These are phyloP conservation scores for Amia ocellicauda DNA, from an alignment of 2,113 vertebrate genomes.

Conservation along the genomic window DNA sequence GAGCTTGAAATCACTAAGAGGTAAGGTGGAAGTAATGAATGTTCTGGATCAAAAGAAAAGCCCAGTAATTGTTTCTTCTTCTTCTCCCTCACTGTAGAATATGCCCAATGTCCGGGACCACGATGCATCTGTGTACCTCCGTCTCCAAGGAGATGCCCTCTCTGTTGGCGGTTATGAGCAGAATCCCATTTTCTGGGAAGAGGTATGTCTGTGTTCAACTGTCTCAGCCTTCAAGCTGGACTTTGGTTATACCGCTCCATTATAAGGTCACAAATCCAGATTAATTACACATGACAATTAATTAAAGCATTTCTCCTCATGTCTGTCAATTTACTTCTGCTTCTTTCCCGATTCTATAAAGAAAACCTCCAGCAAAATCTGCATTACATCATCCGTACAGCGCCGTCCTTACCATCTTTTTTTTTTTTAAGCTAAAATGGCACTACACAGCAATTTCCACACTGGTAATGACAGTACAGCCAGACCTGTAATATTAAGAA, in stretches of 20 bases:
- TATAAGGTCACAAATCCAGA: not conserved
- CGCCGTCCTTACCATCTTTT: slow-evolving; percentile 2
- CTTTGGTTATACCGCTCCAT: not conserved
- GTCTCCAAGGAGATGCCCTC: slow-evolving; percentile 95
- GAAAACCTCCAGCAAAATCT: not conserved
- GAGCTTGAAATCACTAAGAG: too few relatives aligned
- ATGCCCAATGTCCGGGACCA: slow-evolving; percentile 98
- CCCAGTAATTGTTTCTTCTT: not conserved
- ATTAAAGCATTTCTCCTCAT: slow-evolving; percentile 1
- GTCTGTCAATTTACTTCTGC: not conserved
- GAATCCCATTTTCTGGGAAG: slow-evolving; percentile 94
- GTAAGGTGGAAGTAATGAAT: too few relatives aligned
- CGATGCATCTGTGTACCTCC: slow-evolving; percentile 91
- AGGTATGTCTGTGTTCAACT: slow-evolving; percentile 63
- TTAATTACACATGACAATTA: not conserved
- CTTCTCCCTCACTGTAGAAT: slow-evolving; percentile 65
- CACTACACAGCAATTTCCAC: not conserved
- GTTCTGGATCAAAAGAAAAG: too few relatives aligned
- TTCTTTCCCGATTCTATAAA: not conserved
- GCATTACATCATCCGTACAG: not conserved
- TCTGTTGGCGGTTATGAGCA: slow-evolving; percentile 93
- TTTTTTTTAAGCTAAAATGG: not conserved
- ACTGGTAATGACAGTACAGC: not conserved
- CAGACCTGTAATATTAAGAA: not conserved
- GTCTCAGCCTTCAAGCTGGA: not conserved